phyloP scores from a whole-genome alignment of 2,797 vertebrate genomes.

The Dermochelys coriacea region DNA sequence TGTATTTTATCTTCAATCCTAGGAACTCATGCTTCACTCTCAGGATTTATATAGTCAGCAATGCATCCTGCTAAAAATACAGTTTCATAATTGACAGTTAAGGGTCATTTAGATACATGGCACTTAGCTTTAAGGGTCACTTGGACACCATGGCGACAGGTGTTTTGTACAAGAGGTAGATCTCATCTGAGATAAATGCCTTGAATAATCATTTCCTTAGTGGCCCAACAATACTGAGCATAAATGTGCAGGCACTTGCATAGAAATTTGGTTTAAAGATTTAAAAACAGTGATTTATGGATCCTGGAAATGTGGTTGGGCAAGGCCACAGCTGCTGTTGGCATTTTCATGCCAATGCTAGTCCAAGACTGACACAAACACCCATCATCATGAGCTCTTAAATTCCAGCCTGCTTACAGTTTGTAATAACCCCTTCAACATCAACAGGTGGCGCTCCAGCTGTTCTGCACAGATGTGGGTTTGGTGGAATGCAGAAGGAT shows the following conservation, averaged over 20 bases:
- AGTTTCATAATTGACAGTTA: slow-evolving; percentile 35
- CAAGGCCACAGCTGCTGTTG: neutral
- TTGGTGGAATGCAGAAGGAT: neutral
- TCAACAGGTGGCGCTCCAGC: slow-evolving; percentile 54
- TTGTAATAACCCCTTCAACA: neutral
- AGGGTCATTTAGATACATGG: slow-evolving; percentile 15
- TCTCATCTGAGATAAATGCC: neutral
- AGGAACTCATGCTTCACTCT: neutral
- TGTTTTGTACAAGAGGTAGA: slow-evolving; percentile 53
- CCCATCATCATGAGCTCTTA: neutral
- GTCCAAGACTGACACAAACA: neutral
- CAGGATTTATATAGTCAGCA: neutral
- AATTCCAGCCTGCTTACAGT: slow-evolving; percentile 15
- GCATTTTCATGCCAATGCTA: neutral
- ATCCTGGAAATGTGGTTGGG: neutral
- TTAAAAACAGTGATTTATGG: slow-evolving; percentile 27
- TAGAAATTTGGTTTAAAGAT: slow-evolving; percentile 45
- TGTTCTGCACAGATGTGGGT: slow-evolving; percentile 46
- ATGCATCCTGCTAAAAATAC: slow-evolving; percentile 14
- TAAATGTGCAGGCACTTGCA: slow-evolving; percentile 19
- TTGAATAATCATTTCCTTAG: slow-evolving; percentile 41
- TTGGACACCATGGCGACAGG: neutral
- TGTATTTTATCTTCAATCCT: slow-evolving; percentile 20
- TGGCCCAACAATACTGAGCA: slow-evolving; percentile 36
- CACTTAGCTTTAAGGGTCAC: neutral